Evolutionary conservation across 2,888 invertebrate species (phyloP).

Genomic region (Polymixis flavicincta): DNA sequence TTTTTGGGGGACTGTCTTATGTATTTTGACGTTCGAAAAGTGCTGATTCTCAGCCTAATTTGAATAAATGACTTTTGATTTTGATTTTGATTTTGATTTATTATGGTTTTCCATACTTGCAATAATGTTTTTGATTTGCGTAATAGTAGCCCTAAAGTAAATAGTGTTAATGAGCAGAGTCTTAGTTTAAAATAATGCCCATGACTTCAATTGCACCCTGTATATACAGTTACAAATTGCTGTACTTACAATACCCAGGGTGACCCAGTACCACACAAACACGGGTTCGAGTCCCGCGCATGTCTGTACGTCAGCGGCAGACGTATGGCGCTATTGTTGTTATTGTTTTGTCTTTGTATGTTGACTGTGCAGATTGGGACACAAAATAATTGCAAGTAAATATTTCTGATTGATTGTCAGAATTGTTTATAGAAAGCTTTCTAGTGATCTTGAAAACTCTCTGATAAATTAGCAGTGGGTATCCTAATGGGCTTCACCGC

Average conservation of each 20-base stretch:
- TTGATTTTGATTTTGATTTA: too few relatives aligned
- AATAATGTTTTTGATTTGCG: too few relatives aligned
- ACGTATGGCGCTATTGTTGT: constrained; percentile 20
- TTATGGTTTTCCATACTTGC: too few relatives aligned
- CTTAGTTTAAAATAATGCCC: too few relatives aligned
- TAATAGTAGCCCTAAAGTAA: too few relatives aligned
- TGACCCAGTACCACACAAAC: constrained; percentile 37
- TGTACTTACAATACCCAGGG: constrained; percentile 33
- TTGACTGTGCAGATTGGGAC: neutral
- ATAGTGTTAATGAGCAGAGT: too few relatives aligned
- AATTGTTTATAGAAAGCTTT: neutral
- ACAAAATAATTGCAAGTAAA: neutral
- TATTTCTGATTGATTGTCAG: neutral
- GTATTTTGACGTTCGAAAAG: too few relatives aligned
- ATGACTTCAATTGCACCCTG: too few relatives aligned
- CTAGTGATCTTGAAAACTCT: neutral
- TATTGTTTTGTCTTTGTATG: constrained; percentile 2
- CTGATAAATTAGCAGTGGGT: neutral
- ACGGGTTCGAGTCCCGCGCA: constrained; percentile 37
- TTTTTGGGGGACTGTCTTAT: too few relatives aligned
- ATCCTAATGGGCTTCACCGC: neutral
- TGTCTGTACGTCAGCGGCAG: constrained; percentile 50
- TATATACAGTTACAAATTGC: neutral
- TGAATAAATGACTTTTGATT: too few relatives aligned
- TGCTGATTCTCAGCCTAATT: too few relatives aligned